Conservation (phyloP, 2,888 invertebrate genomes). For the Dicyrtomina minuta region DNA sequence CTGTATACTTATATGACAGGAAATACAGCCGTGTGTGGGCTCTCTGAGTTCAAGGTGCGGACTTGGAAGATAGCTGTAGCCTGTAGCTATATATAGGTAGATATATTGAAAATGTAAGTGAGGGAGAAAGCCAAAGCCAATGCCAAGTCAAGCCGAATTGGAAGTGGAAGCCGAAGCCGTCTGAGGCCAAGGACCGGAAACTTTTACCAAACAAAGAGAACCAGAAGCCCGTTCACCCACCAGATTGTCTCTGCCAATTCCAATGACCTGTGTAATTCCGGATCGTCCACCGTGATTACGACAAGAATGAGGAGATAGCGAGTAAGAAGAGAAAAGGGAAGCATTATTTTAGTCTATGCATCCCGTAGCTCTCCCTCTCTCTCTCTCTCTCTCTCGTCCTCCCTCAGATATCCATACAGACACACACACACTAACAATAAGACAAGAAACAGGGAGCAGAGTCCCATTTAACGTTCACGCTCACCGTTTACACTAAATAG, state of each 20-base stretch:
- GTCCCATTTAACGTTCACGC: no score
- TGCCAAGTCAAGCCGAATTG: background rate
- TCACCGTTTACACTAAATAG: no score
- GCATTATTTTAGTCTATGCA: conserved; percentile 2
- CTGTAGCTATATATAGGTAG: background rate
- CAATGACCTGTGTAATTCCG: conserved; percentile 41
- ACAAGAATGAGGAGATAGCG: conserved; percentile 8
- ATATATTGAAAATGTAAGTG: conserved; percentile 1
- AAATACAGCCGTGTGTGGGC: no score
- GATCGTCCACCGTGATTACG: conserved; percentile 28
- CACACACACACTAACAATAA: no score
- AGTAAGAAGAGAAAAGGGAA: conserved; percentile 3
- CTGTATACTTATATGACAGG: no score
- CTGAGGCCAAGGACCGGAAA: background rate
- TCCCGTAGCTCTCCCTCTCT: background rate
- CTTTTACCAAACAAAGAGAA: conserved; percentile 1
- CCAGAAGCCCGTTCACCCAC: conserved; percentile 31
- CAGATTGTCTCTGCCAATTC: conserved; percentile 43
- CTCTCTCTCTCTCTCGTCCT: background rate
- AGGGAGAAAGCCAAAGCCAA: background rate
- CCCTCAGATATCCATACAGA: background rate
- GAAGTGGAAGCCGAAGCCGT: background rate
- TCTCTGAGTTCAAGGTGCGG: no score
- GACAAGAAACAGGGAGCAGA: no score
- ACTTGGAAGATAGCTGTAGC: no score